Evolutionary conservation across 2,113 vertebrate genomes (phyloP).

Genomic region (Takifugu bimaculatus): DNA sequence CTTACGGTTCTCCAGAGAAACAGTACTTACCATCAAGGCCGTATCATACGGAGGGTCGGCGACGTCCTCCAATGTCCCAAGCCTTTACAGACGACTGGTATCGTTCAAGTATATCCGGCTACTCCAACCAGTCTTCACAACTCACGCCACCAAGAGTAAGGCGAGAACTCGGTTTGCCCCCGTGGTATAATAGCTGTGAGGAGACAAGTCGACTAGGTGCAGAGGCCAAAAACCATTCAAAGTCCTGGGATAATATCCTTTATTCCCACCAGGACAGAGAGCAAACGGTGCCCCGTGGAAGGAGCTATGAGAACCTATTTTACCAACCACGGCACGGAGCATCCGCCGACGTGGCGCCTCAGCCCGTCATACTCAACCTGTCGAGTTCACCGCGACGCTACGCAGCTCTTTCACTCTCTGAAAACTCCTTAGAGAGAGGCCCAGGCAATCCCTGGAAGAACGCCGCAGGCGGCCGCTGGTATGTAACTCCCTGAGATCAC

Average conservation of each 20-base stretch:
- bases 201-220: conserved; percentile 76
- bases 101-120: conserved; percentile 74
- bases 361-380: conserved; percentile 89
- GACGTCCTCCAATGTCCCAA: conserved; percentile 73
- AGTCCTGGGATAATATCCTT: conserved; percentile 95
- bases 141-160: conserved; percentile 67
- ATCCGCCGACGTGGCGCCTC: conserved; percentile 77
- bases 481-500: conserved; percentile 94
- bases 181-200: conserved; percentile 75
- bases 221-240: conserved; percentile 86
- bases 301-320: conserved; percentile 91
- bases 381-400: conserved; percentile 94
- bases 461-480: conserved; percentile 80
- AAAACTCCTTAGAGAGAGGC: conserved; percentile 85
- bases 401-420: conserved; percentile 89
- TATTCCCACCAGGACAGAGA: conserved; percentile 76
- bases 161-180: conserved; percentile 71
- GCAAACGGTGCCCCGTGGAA: conserved; percentile 81
- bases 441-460: conserved; percentile 71
- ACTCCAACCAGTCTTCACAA: conserved; percentile 76
- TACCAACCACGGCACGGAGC: conserved; percentile 75
- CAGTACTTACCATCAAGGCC: conserved; percentile 73
- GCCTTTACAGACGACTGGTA: conserved; percentile 84
- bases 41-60: conserved; percentile 71
- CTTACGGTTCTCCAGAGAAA: conserved; percentile 78